Base-by-base conservation (phyloP, 2,113 vertebrate species). In the Centrocercus urophasianus region DNA sequence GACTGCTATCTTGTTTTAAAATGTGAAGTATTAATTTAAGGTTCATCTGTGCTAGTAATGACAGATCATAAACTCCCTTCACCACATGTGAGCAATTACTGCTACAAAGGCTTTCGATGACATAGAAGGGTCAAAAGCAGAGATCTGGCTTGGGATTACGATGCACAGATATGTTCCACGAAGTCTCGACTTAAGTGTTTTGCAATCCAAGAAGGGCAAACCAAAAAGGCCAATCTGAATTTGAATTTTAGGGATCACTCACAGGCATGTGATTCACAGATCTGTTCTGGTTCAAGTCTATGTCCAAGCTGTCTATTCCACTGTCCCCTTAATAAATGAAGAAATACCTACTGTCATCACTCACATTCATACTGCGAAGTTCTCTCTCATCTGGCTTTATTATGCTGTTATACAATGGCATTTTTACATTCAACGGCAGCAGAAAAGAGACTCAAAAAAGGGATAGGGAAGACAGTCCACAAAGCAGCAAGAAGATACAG, bases 91-190 rank as follows among this genome's bases (percentile, higher is more conserved):
- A 66, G 30, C 38, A 82, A 42, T 34, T 45, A 63, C 17, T 87
- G 56, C 61, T 63, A 54, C 30, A 50, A 34, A 65, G 15, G 13
- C 45, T 42, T 94, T 57, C 76, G 59, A 18, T 19, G 28, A 73
- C 28, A 80, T 17, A 65, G 3, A 54, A 83, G 66, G 5, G 22
- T 45, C 16, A 89, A 78, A 92, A 77, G 54, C 54, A 83, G 11
- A 34, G 38, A 9, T 13, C 48, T 69, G 9, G 24, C 2, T 17
- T 47, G 9, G 14, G 25, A 69, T 73, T 80, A 42, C 19, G 64
- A 83, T 45, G 38, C 10, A 60, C 11, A 83, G 36, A 15, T 5
- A 71, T 0, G 0, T 32, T 18, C 8, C 42, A 52, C 9, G 3
- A 52, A 81, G 34, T 77, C 25, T 66, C 47, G 13, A 81, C 6